Conservation (phyloP, 2,113 vertebrate species). For the Labrus mixtus region DNA sequence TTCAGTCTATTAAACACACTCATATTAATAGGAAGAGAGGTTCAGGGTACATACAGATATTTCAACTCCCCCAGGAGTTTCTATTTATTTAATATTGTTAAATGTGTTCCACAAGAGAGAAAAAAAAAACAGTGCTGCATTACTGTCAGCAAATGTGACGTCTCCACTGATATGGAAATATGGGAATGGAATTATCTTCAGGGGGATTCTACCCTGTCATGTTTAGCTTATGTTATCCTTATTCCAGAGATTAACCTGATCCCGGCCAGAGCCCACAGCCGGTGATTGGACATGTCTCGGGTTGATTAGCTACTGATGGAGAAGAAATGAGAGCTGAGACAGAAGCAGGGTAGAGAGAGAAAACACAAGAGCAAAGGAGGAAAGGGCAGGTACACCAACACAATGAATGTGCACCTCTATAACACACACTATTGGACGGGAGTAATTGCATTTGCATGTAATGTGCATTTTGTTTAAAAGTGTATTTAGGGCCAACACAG, state of each 20-base stretch:
- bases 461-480: conserved; percentile 19
- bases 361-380: not conserved
- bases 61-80: conserved; percentile 22
- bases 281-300: conserved; percentile 71
- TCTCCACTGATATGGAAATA: conserved; percentile 67
- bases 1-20: not conserved
- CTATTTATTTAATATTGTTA: conserved; percentile 25
- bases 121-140: conserved; percentile 7
- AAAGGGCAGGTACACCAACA: conserved; percentile 22
- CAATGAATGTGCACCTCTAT: conserved; percentile 1
- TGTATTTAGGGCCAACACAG: not conserved
- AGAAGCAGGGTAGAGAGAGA: not conserved
- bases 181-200: conserved; percentile 65
- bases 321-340: conserved; percentile 47
- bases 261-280: conserved; percentile 61
- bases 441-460: not conserved
- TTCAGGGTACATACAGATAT: conserved; percentile 1
- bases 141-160: conserved; percentile 64
- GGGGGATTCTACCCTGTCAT: conserved; percentile 66
- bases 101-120: conserved; percentile 6
- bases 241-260: conserved; percentile 77
- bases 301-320: conserved; percentile 73
- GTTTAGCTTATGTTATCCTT: conserved; percentile 69
- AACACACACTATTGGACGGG: conserved; percentile 5
- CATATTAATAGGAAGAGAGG: not conserved